Percentiles rank a stretch among this genome's conserved stretches.
These are phyloP conservation scores for Apotomis turbidana DNA, from an alignment of 2,888 invertebrate genomes.

Conservation along the genomic window DNA sequence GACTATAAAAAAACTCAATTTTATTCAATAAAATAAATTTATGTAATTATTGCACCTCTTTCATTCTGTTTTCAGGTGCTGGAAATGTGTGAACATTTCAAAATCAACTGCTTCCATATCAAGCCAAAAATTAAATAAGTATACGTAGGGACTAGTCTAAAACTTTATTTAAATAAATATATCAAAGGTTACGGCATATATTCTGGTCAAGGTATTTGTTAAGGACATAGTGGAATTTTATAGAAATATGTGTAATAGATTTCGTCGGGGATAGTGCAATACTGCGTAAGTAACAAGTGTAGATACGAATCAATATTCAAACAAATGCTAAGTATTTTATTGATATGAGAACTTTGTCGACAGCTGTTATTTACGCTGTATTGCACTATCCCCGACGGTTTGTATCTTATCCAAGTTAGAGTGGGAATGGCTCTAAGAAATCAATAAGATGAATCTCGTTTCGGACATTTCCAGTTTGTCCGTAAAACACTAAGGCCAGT, in stretches of 20 bases:
- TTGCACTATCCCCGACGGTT: background rate
- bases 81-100: slow-evolving; percentile 97
- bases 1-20: no score
- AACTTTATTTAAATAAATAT: slow-evolving; percentile 46
- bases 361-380: no score
- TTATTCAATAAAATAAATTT: no score
- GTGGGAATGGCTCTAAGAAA: slow-evolving; percentile 10
- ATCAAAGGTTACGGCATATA: slow-evolving; percentile 37
- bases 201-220: slow-evolving; percentile 29
- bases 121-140: slow-evolving; percentile 74
- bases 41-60: background rate
- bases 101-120: slow-evolving; percentile 91
- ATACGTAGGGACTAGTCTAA: slow-evolving; percentile 44
- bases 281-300: no score
- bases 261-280: no score
- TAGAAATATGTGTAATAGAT: background rate
- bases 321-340: no score
- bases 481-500: background rate
- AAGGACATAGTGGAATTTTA: slow-evolving; percentile 19
- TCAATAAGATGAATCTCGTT: slow-evolving; percentile 17
- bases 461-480: background rate
- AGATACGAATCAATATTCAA: no score
- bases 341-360: no score
- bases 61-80: slow-evolving; percentile 87
- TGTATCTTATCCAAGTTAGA: slow-evolving; percentile 11